Evolutionary conservation across 2,888 invertebrate species (phyloP), one percentile per base, ranked within the genome.

Genomic region (Drosophila pseudotakahashii): DNA sequence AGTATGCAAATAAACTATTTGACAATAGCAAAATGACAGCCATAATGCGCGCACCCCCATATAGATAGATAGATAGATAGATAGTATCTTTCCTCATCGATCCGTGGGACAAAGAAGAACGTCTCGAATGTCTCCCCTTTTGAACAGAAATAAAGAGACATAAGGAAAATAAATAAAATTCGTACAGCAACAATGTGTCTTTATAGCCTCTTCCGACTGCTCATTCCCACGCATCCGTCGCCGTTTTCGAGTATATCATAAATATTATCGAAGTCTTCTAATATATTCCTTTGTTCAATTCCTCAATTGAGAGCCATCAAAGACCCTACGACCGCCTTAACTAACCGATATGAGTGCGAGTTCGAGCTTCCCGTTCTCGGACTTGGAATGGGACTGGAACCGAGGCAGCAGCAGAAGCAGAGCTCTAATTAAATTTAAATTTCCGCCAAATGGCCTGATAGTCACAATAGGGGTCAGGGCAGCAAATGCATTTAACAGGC

Each of bases 391-490:
- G 7, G 19, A 34, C 34, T 30, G 30, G 7, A 1, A n/a, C 6
- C 14, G 14, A 14, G 41, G 11, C 34, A 0, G 37, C n/a, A n/a
- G 16, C 42, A 26, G 47, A 23, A 42, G 69, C 67, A 55, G 61
- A 61, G 70, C 63, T 70, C 70, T 71, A 71, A 71, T 71, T 71
- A 47, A 71, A 73, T 71, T 71, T 50, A 73, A 71, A 71, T 71
- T 73, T 71, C 70, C 70, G 70, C 73, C 70, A 64, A 71, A 73
- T 55, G 70, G 51, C 16, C 73, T 64, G 70, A 73, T 71, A 71
- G 70, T 51, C 44, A 23, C 30, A 73, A 71, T 64, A 73, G 70
- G 73, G 70, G 70, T 71, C 73, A 73, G 64, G 68, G 68, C 68
- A 52, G 68, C 54, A 54, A 68, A 68, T 37, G 64, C 68, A 53